A percentile compares a stretch with the other conserved stretches of the same genome.
Conservation (phyloP, 2,113 vertebrate genomes). For the Rynchops niger region DNA sequence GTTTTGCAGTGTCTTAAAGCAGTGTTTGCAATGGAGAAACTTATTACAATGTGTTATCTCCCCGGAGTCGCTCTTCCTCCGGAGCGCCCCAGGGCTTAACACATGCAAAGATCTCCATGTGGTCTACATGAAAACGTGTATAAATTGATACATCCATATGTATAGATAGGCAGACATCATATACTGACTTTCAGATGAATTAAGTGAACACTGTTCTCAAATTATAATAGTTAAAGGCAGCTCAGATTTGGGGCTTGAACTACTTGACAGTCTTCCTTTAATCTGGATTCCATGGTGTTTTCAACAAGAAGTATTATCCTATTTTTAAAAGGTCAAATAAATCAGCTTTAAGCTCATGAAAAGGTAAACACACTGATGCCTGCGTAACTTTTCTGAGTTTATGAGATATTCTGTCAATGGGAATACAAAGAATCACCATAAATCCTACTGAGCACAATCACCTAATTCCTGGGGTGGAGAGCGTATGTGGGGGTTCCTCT, state of each 20-base stretch:
- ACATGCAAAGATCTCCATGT: neutral
- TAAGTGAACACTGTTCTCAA: neutral
- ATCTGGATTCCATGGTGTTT: constrained; percentile 34
- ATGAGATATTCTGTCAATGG: constrained; percentile 72
- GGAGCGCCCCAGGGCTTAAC: neutral
- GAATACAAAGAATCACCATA: constrained; percentile 62
- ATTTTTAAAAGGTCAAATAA: constrained; percentile 73
- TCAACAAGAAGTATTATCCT: constrained; percentile 65
- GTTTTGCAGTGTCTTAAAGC: neutral
- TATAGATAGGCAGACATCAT: neutral
- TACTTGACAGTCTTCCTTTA: constrained; percentile 30
- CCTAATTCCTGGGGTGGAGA: neutral
- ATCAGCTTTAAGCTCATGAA: constrained; percentile 72
- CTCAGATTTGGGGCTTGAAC: neutral
- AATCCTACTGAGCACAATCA: constrained; percentile 51
- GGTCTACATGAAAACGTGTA: neutral
- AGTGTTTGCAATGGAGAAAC: neutral
- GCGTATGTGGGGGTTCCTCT: neutral
- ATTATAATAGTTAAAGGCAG: constrained; percentile 33
- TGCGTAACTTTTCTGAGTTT: constrained; percentile 66
- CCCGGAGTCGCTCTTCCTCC: neutral
- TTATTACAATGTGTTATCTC: neutral
- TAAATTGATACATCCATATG: neutral
- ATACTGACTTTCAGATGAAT: neutral
- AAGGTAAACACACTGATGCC: constrained; percentile 72